Percentiles rank a stretch among this genome's conserved stretches.
Conservation (phyloP, 2,888 invertebrate species). For the Leptopilina drosophilae region DNA sequence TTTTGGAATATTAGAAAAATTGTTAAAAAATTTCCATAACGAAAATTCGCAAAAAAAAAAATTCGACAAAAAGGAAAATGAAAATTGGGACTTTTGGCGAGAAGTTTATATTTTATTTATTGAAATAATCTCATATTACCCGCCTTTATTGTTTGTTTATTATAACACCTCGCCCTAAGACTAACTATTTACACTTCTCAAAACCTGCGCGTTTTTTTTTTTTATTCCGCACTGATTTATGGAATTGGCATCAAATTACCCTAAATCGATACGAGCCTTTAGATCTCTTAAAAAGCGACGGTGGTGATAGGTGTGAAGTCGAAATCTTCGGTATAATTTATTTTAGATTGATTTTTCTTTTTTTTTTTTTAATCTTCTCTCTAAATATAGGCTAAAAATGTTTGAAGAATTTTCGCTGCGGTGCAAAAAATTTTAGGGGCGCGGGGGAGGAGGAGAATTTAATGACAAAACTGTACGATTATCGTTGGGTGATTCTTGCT, state of each 20-base stretch:
- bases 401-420: slow-evolving; percentile 30
- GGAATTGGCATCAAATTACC: slow-evolving; percentile 41
- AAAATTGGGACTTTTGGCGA: not conserved
- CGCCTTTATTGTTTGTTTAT: slow-evolving; percentile 11
- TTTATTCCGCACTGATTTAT: slow-evolving; percentile 35
- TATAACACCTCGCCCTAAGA: slow-evolving; percentile 41
- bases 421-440: slow-evolving; percentile 23
- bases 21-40: too few species aligned
- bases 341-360: slow-evolving; percentile 29
- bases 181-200: slow-evolving; percentile 38
- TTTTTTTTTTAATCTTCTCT: not conserved
- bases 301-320: slow-evolving; percentile 34
- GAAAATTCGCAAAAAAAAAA: not conserved
- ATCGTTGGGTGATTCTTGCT: not conserved
- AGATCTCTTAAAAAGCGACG: slow-evolving; percentile 41
- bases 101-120: not conserved
- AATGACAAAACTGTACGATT: slow-evolving; percentile 30
- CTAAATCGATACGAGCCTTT: slow-evolving; percentile 40
- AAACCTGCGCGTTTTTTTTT: slow-evolving; percentile 23
- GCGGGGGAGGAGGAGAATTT: slow-evolving; percentile 2
- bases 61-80: not conserved
- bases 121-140: slow-evolving; percentile 35
- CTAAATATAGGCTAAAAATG: slow-evolving; percentile 25
- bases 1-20: not conserved
- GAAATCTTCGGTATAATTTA: slow-evolving; percentile 26